Evolutionary conservation across 1,140 invertebrate species (phyloP).

Genomic region (Dermatophagoides farinae): DNA sequence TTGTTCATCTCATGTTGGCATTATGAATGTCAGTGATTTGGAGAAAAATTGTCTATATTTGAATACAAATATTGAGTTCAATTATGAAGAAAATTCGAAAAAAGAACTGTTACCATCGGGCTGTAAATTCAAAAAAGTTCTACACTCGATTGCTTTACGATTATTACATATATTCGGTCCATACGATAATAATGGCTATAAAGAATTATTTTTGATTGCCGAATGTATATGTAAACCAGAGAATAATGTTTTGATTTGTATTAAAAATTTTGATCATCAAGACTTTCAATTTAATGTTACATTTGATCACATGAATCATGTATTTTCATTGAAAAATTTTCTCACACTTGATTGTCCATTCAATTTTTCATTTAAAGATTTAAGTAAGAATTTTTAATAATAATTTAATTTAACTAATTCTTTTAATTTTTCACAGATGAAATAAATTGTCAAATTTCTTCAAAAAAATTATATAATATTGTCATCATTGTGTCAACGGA

Average conservation of each 20-base stretch:
- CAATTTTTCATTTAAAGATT: neutral
- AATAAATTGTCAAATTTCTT: neutral
- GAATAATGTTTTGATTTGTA: neutral
- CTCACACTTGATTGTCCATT: neutral
- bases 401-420: neutral
- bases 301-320: neutral
- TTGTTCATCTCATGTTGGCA: no score
- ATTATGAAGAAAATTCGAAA: no score
- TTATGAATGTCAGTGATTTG: no score
- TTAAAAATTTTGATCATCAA: neutral
- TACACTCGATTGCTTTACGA: neutral
- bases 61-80: no score
- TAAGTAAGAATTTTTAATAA: neutral
- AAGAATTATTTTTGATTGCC: neutral
- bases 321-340: slow-evolving; percentile 3
- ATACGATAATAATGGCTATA: neutral
- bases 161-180: neutral
- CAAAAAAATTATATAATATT: neutral
- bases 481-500: neutral
- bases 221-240: neutral
- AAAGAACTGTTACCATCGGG: no score
- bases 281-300: neutral
- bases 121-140: neutral
- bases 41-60: no score
- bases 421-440: neutral